Base-by-base conservation (phyloP, 2,113 vertebrate genomes). In the Oreochromis aureus region DNA sequence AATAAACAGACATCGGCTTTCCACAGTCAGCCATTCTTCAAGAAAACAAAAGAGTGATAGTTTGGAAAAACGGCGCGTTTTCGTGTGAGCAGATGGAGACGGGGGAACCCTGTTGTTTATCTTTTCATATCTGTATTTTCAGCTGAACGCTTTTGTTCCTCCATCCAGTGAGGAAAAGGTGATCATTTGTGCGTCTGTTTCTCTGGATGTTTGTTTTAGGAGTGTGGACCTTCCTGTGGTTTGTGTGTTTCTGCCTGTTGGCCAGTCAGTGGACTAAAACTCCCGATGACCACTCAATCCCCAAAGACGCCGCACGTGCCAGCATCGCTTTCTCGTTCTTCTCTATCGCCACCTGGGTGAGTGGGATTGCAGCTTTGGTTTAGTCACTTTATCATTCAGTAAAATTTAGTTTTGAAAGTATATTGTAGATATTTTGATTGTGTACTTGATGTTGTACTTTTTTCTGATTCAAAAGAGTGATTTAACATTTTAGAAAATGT, bases 331-430 rank as follows among this genome's bases (percentile, higher is more conserved):
- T 99, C 96, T 98, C 97, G 5, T 99, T 98, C 96, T 99, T 99
- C 93, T 99, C 98, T 71, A 97, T 98, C 87, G 97, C 97, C 89
- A 97, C 97, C 66, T 99, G 98, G 98, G 98, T 98, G 94, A 97
- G 98, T 91, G 13, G 53, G 71, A 71, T 32, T 16, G 22, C 6
- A 6, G 18, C 44, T 80, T 55, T 83, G 3, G 9, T 44, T 71
- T 71, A 71, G 66, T 44, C 39, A 44, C 66, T 46, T 51, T 32
- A 51, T 51, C 24, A 30, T 51, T 19, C 15, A 51, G 16, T 76
- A 5, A 76, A 51, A 30, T 48, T 48, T 30, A 0, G 69, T 30
- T 76, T 51, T 78, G 71, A 18, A 76, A 51, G 15, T 76, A 30
- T 76, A 32, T 51, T 30, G 15, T 48, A 0, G 15, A 51, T 30